These are phyloP conservation scores for Kradibia gibbosae DNA, from an alignment of 1,140 invertebrate genomes.

Conservation along the genomic window DNA sequence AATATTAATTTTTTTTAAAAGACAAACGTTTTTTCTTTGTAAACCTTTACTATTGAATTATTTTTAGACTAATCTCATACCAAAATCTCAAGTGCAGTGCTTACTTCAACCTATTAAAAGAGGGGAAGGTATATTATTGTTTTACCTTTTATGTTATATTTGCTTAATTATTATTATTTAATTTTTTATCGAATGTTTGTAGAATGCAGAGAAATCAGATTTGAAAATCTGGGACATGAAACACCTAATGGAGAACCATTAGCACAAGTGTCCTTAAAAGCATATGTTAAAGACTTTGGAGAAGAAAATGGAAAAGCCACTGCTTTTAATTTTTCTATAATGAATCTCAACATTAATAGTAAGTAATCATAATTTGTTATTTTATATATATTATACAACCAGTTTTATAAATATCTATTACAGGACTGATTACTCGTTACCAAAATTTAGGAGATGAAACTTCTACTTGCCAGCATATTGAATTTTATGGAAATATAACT, in stretches of 20 bases:
- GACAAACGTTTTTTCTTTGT: neutral
- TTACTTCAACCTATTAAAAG: constrained; percentile 56
- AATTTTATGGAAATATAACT: constrained; percentile 53
- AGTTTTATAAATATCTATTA: constrained; percentile 8
- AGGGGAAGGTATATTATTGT: constrained; percentile 56
- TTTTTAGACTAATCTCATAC: constrained; percentile 53
- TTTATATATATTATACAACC: neutral
- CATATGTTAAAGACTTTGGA: constrained; percentile 58
- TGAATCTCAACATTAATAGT: constrained; percentile 61
- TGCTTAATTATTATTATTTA: neutral
- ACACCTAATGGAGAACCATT: constrained; percentile 47
- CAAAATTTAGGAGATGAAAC: constrained; percentile 57
- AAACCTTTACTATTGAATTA: constrained; percentile 23
- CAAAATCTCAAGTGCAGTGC: constrained; percentile 54
- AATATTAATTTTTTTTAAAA: too few species aligned
- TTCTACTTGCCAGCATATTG: constrained; percentile 58
- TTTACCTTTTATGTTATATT: too few species aligned
- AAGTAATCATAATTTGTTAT: constrained; percentile 49
- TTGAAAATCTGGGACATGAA: constrained; percentile 55
- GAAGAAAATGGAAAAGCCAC: constrained; percentile 53
- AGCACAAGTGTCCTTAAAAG: constrained; percentile 57
- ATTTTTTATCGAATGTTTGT: constrained; percentile 20
- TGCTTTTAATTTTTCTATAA: constrained; percentile 66
- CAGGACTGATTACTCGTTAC: constrained; percentile 63
- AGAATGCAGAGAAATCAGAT: constrained; percentile 61